Evolutionary conservation across 2,113 vertebrate genomes (phyloP), one percentile per base, ranked within the genome.

Genomic region (Neomonachus schauinslandi): DNA sequence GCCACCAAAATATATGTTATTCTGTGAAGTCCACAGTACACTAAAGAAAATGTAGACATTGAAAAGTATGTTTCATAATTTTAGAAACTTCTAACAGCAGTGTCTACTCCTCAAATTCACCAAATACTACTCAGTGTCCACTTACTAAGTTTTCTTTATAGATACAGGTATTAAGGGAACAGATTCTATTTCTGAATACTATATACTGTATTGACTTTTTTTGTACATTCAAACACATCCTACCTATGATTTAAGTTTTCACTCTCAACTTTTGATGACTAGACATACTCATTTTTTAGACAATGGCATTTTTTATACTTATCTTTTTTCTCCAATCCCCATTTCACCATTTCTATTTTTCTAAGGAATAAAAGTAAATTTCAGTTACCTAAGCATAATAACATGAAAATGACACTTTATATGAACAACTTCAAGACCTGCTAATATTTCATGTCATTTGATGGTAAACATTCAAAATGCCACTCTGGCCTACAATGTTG

Each of bases 221-320:
- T 49, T 42, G 49, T 55, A 26, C 39, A 59, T 72, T 82, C 1
- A 1, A 39, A 61, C 31, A 72, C 33, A 5, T 61, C 49, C 84
- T 80, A 79, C 74, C 31, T 69, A 53, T 80, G 21, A 88, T 80
- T 94, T 80, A 88, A 88, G 51, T 94, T 80, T 94, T 94, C n/a
- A 69, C 31, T 65, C 15, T 76, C 57, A 84, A 65, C 55, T 83
- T 84, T 95, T 59, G 63, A 69, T 80, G 39, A 79, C 22, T 83
- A 88, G 49, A 89, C n/a, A 89, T 31, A 76, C 51, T 80, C 49
- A 57, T 55, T 90, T 63, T 63, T 63, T 77, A 79, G 22, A 51
- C 42, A 74, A 39, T 49, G 53, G 6, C n/a, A 76, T 83, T 96
- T 95, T 96, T 61, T 85, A 86, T 18, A 71, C 22, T 85, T 39